Evolutionary conservation across 2,113 vertebrate species (phyloP).

Genomic region (Terrapene triunguis): DNA sequence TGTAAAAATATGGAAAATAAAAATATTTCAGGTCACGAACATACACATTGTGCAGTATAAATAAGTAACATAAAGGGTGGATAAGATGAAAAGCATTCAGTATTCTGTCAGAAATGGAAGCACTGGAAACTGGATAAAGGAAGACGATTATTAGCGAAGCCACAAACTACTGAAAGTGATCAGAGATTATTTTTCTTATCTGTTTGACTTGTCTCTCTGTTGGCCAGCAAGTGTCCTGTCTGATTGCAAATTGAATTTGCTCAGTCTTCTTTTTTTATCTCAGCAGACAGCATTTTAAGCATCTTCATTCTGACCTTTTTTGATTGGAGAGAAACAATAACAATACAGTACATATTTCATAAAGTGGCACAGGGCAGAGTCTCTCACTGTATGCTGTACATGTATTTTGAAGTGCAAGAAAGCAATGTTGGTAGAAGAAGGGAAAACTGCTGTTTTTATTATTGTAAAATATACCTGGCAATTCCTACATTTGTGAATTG

Average conservation of each 20-base stretch:
- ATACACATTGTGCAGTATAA: background rate
- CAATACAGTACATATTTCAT: background rate
- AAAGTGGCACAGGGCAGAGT: slow-evolving; percentile 34
- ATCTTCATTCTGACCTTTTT: background rate
- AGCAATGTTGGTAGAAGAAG: slow-evolving; percentile 50
- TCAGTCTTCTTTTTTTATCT: slow-evolving; percentile 29
- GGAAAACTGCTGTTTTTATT: slow-evolving; percentile 83
- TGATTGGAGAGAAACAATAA: slow-evolving; percentile 21
- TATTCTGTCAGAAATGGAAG: background rate
- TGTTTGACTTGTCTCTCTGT: accelerated
- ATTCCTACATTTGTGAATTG: slow-evolving; percentile 71
- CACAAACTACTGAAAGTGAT: background rate
- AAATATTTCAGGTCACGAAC: background rate
- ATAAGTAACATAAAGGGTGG: background rate
- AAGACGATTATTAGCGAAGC: background rate
- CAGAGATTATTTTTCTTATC: background rate
- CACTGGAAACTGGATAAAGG: slow-evolving; percentile 12
- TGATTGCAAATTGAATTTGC: slow-evolving; percentile 11
- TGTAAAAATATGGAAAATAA: background rate
- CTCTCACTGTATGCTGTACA: slow-evolving; percentile 73
- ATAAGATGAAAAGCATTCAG: accelerated
- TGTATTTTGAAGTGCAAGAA: slow-evolving; percentile 70
- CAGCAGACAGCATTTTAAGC: slow-evolving; percentile 1
- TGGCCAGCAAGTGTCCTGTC: background rate
- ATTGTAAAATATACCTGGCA: slow-evolving; percentile 85